phyloP scores from a whole-genome alignment of 2,113 vertebrate genomes.

The Struthio camelus region DNA sequence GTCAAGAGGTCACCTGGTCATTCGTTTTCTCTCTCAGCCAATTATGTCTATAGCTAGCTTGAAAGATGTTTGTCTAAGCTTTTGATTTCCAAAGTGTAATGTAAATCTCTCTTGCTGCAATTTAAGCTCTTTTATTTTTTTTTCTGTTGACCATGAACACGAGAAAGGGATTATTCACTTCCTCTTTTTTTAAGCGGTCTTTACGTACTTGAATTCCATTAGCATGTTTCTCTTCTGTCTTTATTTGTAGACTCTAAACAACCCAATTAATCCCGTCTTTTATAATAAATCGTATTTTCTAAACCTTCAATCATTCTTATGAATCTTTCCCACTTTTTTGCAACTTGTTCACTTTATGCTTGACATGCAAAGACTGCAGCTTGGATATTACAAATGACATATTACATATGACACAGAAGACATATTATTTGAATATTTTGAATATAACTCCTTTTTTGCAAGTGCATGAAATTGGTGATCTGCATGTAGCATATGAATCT shows the following conservation, averaged over 20 bases:
- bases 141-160: background rate
- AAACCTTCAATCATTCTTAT: background rate
- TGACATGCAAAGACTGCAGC: background rate
- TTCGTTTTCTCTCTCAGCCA: background rate
- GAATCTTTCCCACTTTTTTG: background rate
- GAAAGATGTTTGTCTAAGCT: background rate
- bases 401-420: background rate
- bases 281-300: background rate
- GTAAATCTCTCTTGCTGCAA: background rate
- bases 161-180: background rate
- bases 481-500: background rate
- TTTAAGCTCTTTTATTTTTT: background rate
- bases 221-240: background rate
- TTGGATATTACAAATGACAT: background rate
- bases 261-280: background rate
- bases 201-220: background rate
- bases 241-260: background rate
- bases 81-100: background rate
- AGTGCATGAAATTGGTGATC: background rate
- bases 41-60: background rate
- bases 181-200: background rate
- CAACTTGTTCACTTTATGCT: background rate
- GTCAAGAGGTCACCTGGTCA: background rate
- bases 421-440: background rate
- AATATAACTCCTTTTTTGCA: background rate